Percentiles rank a stretch among this genome's conserved stretches.
Evolutionary conservation across 2,797 vertebrate species (phyloP).

Genomic region (Enoplosus armatus): DNA sequence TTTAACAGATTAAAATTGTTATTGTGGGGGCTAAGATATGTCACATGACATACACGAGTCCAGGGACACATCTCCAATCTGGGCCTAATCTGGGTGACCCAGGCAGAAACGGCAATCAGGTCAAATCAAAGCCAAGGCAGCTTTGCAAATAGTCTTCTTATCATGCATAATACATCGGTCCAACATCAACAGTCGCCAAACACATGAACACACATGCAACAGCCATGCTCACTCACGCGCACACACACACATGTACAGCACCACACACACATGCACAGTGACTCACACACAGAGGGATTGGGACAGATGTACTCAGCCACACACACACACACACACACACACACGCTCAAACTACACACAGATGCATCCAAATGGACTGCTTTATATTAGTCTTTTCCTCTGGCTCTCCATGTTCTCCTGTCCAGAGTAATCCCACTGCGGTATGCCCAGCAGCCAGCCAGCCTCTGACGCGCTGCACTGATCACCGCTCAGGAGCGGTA

Average conservation of each 20-base stretch:
- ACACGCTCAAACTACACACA: slow-evolving; percentile 58
- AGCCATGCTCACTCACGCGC: slow-evolving; percentile 16
- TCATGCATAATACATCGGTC: slow-evolving; percentile 74
- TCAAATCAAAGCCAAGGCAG: slow-evolving; percentile 80
- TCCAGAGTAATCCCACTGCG: slow-evolving; percentile 78
- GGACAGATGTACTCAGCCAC: slow-evolving; percentile 47
- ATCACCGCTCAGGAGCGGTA: slow-evolving; percentile 61
- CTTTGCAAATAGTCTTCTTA: slow-evolving; percentile 81
- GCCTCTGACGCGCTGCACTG: slow-evolving; percentile 64
- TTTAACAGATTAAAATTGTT: slow-evolving; percentile 31
- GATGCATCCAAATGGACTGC: slow-evolving; percentile 65
- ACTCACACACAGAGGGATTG: slow-evolving; percentile 58
- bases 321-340: slow-evolving; percentile 34
- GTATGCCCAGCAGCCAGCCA: slow-evolving; percentile 71
- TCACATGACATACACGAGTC: no score
- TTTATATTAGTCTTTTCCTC: slow-evolving; percentile 69
- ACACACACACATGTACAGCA: slow-evolving; percentile 30
- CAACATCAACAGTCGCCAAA: slow-evolving; percentile 54
- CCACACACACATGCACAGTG: slow-evolving; percentile 28
- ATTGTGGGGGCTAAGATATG: neutral
- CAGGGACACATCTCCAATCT: slow-evolving; percentile 66
- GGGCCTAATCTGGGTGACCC: slow-evolving; percentile 81
- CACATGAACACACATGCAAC: slow-evolving; percentile 60
- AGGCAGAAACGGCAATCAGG: slow-evolving; percentile 79
- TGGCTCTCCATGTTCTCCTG: slow-evolving; percentile 74